Conservation (phyloP, 2,797 vertebrate genomes). For the Coluber constrictor region DNA sequence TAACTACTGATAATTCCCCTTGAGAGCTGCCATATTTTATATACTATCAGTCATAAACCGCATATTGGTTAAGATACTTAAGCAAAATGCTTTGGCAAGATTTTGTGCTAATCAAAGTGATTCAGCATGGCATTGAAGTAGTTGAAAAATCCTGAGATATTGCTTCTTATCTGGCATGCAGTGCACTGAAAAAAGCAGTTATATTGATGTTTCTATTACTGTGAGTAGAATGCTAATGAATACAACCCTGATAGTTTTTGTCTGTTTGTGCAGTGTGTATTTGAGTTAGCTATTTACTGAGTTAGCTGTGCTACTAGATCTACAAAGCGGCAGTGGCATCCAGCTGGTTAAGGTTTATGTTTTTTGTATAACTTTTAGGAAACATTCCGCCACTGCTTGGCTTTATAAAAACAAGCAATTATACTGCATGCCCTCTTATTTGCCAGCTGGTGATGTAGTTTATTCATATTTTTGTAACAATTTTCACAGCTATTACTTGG, state of each 20-base stretch:
- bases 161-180: neutral
- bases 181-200: neutral
- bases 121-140: neutral
- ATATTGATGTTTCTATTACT: fast-evolving
- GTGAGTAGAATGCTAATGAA: neutral
- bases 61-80: neutral
- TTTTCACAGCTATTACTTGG: neutral
- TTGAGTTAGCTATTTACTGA: neutral
- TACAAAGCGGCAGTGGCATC: neutral
- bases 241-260: neutral
- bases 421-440: neutral
- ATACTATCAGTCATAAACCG: neutral
- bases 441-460: neutral
- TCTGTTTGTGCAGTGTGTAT: neutral
- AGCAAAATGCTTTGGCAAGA: neutral
- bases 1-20: neutral
- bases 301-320: neutral
- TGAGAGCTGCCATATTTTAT: neutral
- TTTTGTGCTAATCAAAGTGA: neutral
- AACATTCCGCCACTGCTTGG: neutral
- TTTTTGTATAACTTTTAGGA: neutral
- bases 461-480: neutral
- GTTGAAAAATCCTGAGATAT: neutral
- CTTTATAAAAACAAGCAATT: conserved; percentile 12
- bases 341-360: neutral